Base-by-base conservation (phyloP, 2,113 vertebrate genomes). In the Toxotes chatareus region DNA sequence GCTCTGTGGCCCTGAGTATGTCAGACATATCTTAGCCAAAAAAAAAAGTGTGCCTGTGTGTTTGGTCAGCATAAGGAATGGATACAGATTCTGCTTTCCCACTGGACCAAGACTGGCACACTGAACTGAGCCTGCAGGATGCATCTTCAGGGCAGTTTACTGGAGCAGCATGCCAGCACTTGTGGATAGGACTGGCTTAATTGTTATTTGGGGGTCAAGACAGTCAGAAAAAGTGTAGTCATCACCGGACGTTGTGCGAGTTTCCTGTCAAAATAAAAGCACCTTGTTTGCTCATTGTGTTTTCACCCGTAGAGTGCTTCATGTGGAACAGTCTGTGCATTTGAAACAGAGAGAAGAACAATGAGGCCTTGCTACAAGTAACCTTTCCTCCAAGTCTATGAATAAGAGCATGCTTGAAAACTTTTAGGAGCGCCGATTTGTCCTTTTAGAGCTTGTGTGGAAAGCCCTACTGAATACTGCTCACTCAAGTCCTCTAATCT, bases 201-300 rank as follows among this genome's bases (percentile, higher is more conserved):
- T 84, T 72, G 44, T 86, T 73, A 27, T 72, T 72, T 65, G 76
- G 1, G 12, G 74, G 63, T 88, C 44, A 70, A 72, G 47, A 23
- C 4, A 49, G 2, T 3, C n/a, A 32, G 11, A 56, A 62, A 61
- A 0, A 11, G 3, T 46, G 1, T 10, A 63, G 53, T 38, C 23
- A 10, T 57, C 4, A 72, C 31, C 42, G 44, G 84, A 79, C 53
- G 38, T 34, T 4, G 4, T 7, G 17, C 0, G 5, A 34, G 9
- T 38, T 2, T 2, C 0, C 36, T 89, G 4, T 85, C 88, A 92
- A 83, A 90, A 73, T 89, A 93, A 91, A 87, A 67, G 71, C 21
- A 62, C 16, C 0, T 32, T 80, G 7, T 27, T 62, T 7, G n/a
- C 16, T 1, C 1, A 7, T 3, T 14, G 17, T 32, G 6, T 21